phyloP scores from a whole-genome alignment of 2,797 vertebrate genomes.

The Manis pentadactyla region DNA sequence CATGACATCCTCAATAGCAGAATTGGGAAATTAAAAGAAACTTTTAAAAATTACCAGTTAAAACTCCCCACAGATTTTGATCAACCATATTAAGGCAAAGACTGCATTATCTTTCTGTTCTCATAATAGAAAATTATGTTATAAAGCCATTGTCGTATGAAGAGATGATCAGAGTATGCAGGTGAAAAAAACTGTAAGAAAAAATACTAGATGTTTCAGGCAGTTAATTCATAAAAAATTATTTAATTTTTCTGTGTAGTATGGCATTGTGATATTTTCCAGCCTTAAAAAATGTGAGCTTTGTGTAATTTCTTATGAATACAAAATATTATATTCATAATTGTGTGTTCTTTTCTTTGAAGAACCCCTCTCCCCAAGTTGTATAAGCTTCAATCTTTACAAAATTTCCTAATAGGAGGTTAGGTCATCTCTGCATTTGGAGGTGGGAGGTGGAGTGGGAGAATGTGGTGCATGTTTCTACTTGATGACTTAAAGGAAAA shows the following conservation, averaged over 20 bases:
- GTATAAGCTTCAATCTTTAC: not conserved
- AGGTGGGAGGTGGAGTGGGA: not conserved
- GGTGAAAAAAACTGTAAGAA: not conserved
- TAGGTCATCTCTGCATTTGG: not conserved
- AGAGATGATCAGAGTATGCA: not conserved
- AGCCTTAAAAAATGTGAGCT: not conserved
- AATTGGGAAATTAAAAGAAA: not conserved
- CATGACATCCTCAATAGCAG: not conserved
- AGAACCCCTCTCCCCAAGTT: not conserved
- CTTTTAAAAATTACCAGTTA: not conserved
- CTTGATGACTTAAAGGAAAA: not conserved
- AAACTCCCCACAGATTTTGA: not conserved
- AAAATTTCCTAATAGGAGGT: not conserved
- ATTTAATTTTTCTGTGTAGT: not conserved
- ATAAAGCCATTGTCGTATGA: not conserved
- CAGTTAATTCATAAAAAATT: not conserved
- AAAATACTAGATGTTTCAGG: not conserved
- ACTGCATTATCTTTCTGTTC: not conserved
- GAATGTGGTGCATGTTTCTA: not conserved
- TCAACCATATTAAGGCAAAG: not conserved
- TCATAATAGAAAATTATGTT: not conserved
- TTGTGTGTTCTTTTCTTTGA: not conserved
- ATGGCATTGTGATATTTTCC: not conserved
- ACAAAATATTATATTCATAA: not conserved
- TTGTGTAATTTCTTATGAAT: not conserved